These are phyloP conservation scores for Gandaritis pyraliata DNA, from an alignment of 2,888 invertebrate genomes.

Conservation along the genomic window DNA sequence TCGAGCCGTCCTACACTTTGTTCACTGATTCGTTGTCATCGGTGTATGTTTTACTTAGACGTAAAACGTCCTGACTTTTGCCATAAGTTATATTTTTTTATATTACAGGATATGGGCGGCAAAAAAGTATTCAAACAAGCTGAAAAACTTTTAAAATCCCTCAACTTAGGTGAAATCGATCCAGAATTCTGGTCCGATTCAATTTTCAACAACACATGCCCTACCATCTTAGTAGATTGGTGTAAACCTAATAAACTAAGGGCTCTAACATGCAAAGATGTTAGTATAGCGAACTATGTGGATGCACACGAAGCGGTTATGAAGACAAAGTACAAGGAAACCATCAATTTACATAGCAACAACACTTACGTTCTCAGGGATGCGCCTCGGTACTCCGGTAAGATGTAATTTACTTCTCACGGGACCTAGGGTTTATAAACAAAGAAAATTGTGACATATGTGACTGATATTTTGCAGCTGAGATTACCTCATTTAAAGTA, in stretches of 20 bases:
- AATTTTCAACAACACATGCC: constrained; percentile 74
- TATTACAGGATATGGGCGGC: constrained; percentile 75
- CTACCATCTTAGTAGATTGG: constrained; percentile 77
- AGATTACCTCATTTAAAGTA: neutral
- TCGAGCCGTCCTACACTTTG: too few species aligned
- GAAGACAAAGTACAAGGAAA: constrained; percentile 75
- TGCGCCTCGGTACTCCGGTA: constrained; percentile 79
- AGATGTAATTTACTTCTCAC: constrained; percentile 30
- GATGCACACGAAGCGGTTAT: constrained; percentile 81
- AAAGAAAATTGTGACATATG: constrained; percentile 1
- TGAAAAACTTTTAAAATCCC: constrained; percentile 67
- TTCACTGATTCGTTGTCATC: too few species aligned
- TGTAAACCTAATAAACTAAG: constrained; percentile 76
- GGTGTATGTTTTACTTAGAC: too few species aligned
- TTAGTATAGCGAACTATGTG: constrained; percentile 78
- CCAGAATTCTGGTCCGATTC: constrained; percentile 76
- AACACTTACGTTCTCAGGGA: constrained; percentile 77
- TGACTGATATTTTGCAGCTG: neutral
- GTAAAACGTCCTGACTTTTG: too few species aligned
- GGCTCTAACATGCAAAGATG: constrained; percentile 79
- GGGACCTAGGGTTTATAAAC: neutral
- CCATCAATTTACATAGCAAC: constrained; percentile 73
- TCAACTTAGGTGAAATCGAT: constrained; percentile 76
- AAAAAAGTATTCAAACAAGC: constrained; percentile 77
- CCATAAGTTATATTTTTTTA: constrained; percentile 3